Base-by-base conservation (phyloP, 2,888 invertebrate genomes). In the Acrobasis consociella region DNA sequence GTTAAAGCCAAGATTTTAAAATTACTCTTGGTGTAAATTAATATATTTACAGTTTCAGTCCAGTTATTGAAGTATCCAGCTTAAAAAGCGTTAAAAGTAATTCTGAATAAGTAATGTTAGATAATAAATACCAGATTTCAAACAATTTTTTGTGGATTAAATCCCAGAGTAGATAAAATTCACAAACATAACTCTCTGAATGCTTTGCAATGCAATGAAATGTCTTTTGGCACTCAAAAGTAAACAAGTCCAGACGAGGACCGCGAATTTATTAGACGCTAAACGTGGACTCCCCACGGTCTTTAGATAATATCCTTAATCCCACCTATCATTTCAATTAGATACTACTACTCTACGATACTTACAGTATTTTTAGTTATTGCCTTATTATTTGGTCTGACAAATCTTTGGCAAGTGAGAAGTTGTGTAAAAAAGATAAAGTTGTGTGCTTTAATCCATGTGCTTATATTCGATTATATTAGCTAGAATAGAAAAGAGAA, bases 191-290 rank as follows among this genome's bases (percentile, higher is more conserved):
- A 61, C 56, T 59, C 52, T 59, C 58, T 64, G 50, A 64, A 66
- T 67, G 75, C 67, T 64, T 70, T 73, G 68, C 64, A 72, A 72
- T 69, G 68, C 64, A 72, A 72, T 69, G 76, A 73, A 79, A 83
- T 89, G 87, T 89, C 89, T 89, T 89, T 90, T 88, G 89, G 85
- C 87, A 82, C 78, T 80, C 80, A 83, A 81, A 85, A 82, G 83
- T 69, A 63, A 66, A 65, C 60, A 61, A 66, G 69, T 66, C 73
- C 75, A 78, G 75, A 68, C 46, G 46, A 11, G 49, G 31, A 38
- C 38, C 16, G 5, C 37, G 15, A 53, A 75, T 53, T 56, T 46
- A 61, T 64, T 73, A 78, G 74, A 69, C 46, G 16, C 42, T 52
- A 51, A 39, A 51, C 17, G 39, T 50, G 60, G 17, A 5, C 49